Conservation (phyloP, 2,113 vertebrate species). For the Nerophis lumbriciformis region DNA sequence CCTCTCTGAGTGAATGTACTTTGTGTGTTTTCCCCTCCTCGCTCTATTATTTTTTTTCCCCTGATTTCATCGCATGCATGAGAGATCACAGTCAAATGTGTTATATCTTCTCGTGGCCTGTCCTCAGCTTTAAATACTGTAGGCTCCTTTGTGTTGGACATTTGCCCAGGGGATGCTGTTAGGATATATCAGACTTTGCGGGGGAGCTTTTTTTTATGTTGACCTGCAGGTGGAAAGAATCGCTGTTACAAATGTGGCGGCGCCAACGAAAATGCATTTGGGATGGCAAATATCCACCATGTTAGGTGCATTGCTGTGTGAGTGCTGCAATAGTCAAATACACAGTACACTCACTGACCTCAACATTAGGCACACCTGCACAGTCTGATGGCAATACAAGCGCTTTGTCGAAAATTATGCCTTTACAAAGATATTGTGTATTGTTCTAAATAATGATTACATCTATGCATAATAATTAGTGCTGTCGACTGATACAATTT, state of each 20-base stretch:
- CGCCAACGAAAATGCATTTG: neutral
- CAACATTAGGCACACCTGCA: neutral
- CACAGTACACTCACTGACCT: neutral
- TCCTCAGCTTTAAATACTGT: slow-evolving; percentile 24
- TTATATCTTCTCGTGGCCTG: slow-evolving; percentile 34
- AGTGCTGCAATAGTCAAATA: neutral
- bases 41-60: slow-evolving; percentile 10
- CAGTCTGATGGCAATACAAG: neutral
- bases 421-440: neutral
- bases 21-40: neutral
- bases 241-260: neutral
- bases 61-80: slow-evolving; percentile 44
- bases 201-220: slow-evolving; percentile 9
- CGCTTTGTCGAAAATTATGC: neutral
- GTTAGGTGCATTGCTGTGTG: neutral
- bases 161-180: slow-evolving; percentile 29
- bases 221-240: slow-evolving; percentile 1
- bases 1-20: slow-evolving; percentile 38
- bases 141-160: slow-evolving; percentile 28
- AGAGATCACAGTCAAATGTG: slow-evolving; percentile 52
- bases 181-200: slow-evolving; percentile 11
- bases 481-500: too few relatives aligned
- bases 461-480: too few relatives aligned
- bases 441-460: too few relatives aligned
- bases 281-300: neutral